A percentile compares a stretch with the other conserved stretches of the same genome.
phyloP scores from a whole-genome alignment of 1,140 invertebrate genomes.

The roundworm (Caenorhabditis elegans) region WBcel235 BX284606.5:9609001-9609500 shows the following conservation, averaged over 20 bases:
- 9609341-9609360: not conserved
- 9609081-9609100: slow-evolving; percentile 22
- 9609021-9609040: not conserved
- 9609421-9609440: not conserved
- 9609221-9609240: not conserved
- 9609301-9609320: too few relatives aligned
- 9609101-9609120: slow-evolving; percentile 31
- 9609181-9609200: slow-evolving; percentile 22
- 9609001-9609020: too few relatives aligned
- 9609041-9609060: not conserved
- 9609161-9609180: too few relatives aligned
- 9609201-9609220: not conserved
- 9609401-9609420: not conserved
- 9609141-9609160: not conserved
- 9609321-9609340: too few relatives aligned
- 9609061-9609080: not conserved
- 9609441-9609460: not conserved
- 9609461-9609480: too few relatives aligned
- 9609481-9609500: too few relatives aligned
- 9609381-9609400: not conserved
- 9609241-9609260: too few relatives aligned
- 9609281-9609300: too few relatives aligned
- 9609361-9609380: not conserved
- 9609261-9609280: too few relatives aligned
- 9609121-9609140: slow-evolving; percentile 1